Percentiles rank a stretch among this genome's conserved stretches.
Evolutionary conservation across 1,140 invertebrate genomes (phyloP).

Genomic region (Temnothorax curvispinosus): DNA sequence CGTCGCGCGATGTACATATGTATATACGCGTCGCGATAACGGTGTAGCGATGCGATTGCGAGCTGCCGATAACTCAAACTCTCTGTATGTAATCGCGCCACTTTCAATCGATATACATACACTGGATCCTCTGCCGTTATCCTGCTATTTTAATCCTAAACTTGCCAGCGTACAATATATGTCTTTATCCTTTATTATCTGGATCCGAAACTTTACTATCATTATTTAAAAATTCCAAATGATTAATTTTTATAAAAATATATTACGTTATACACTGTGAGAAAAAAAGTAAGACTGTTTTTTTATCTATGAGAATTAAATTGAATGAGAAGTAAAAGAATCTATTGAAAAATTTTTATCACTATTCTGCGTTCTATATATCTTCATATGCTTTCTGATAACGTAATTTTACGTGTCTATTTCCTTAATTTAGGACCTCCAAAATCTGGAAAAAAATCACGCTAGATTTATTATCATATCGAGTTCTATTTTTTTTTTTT

Average conservation of each 20-base stretch:
- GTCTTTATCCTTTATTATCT: not conserved
- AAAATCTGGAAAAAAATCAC: not conserved
- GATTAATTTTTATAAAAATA: not conserved
- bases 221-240: not conserved
- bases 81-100: conserved; percentile 18
- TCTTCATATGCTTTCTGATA: not conserved
- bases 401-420: not conserved
- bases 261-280: not conserved
- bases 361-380: not conserved
- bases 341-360: not conserved
- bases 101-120: not conserved
- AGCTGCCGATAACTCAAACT: conserved; percentile 49
- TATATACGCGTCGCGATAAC: conserved; percentile 44
- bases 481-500: conserved; percentile 9
- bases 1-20: conserved; percentile 16
- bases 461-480: conserved; percentile 24
- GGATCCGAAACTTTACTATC: not conserved
- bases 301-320: not conserved
- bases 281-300: not conserved
- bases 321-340: not conserved
- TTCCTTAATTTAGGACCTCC: not conserved
- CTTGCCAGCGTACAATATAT: not conserved
- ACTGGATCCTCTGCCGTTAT: not conserved
- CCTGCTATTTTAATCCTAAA: conserved; percentile 9
- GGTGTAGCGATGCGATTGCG: conserved; percentile 35